phyloP scores from a whole-genome alignment of 2,888 invertebrate genomes.

The Mesorhabditis spiculigera region DNA sequence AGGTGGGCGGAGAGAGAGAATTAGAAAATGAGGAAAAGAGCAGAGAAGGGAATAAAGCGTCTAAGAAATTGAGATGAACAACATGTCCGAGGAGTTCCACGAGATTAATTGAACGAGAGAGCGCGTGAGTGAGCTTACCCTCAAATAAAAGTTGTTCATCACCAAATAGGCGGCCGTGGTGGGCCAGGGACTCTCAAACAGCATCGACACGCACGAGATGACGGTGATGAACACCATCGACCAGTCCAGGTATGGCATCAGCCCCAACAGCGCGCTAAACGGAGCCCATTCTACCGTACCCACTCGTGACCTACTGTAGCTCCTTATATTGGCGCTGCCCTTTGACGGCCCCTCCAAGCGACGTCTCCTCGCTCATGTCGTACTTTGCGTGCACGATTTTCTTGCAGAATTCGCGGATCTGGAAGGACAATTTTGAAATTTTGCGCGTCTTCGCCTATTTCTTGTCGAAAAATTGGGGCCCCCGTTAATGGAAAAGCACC shows the following conservation, averaged over 20 bases:
- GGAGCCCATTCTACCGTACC: too few relatives aligned
- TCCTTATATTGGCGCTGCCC: slow-evolving; percentile 47
- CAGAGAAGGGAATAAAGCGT: too few relatives aligned
- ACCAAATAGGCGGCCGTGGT: slow-evolving; percentile 67
- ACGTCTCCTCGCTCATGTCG: slow-evolving; percentile 71
- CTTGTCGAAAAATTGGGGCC: too few relatives aligned
- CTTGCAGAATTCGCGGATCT: slow-evolving; percentile 87
- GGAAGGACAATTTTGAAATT: background rate
- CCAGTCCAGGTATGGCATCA: slow-evolving; percentile 98
- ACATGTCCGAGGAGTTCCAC: too few relatives aligned
- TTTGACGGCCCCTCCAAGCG: slow-evolving; percentile 27
- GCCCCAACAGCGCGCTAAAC: slow-evolving; percentile 84
- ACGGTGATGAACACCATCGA: slow-evolving; percentile 98
- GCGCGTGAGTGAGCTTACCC: too few relatives aligned
- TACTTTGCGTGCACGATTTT: slow-evolving; percentile 92
- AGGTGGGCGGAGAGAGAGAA: too few relatives aligned
- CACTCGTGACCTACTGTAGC: slow-evolving; percentile 29
- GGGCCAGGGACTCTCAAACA: slow-evolving; percentile 88
- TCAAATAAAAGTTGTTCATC: slow-evolving; percentile 86
- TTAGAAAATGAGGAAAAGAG: too few relatives aligned
- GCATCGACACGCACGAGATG: slow-evolving; percentile 94
- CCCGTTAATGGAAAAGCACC: too few relatives aligned
- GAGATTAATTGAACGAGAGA: too few relatives aligned
- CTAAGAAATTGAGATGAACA: too few relatives aligned
- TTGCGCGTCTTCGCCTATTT: background rate